Evolutionary conservation across 2,888 invertebrate species (phyloP).

Genomic region (Drosophila conformis): DNA sequence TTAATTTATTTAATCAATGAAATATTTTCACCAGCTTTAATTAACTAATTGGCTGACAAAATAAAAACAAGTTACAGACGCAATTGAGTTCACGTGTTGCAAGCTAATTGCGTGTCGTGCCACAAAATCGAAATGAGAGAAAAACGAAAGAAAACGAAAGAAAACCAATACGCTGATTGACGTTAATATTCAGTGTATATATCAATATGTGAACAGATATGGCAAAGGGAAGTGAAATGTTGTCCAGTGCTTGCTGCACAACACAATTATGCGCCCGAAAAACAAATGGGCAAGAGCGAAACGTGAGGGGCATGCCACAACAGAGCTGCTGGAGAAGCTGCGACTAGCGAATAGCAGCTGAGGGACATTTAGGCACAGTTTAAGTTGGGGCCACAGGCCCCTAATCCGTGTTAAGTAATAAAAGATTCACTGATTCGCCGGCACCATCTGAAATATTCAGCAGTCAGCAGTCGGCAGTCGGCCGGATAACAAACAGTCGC

Average conservation of each 20-base stretch:
- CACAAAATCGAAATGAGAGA: slow-evolving; percentile 3
- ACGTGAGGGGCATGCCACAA: slow-evolving; percentile 65
- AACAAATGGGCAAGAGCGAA: slow-evolving; percentile 31
- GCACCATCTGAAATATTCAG: slow-evolving; percentile 68
- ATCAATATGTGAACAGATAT: slow-evolving; percentile 21
- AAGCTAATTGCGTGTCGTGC: slow-evolving; percentile 44
- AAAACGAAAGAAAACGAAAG: slow-evolving; percentile 4
- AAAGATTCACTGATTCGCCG: slow-evolving; percentile 60
- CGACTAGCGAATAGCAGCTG: not conserved
- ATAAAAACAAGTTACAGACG: slow-evolving; percentile 16
- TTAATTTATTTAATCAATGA: slow-evolving; percentile 11
- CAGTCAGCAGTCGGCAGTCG: slow-evolving; percentile 50
- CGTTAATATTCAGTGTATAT: slow-evolving; percentile 57
- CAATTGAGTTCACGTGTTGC: slow-evolving; percentile 43
- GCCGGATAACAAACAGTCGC: slow-evolving; percentile 31
- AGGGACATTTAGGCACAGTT: slow-evolving; percentile 27
- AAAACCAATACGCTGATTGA: slow-evolving; percentile 68
- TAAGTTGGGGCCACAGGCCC: slow-evolving; percentile 11
- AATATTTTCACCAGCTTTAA: slow-evolving; percentile 49
- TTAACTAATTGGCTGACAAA: slow-evolving; percentile 67
- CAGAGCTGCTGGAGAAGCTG: not conserved
- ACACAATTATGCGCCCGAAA: slow-evolving; percentile 61
- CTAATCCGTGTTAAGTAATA: slow-evolving; percentile 70
- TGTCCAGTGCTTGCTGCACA: slow-evolving; percentile 46
- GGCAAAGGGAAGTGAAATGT: not conserved